Evolutionary conservation across 2,113 vertebrate genomes (phyloP), one percentile per base, ranked within the genome.

Genomic region (Suncus etruscus): DNA sequence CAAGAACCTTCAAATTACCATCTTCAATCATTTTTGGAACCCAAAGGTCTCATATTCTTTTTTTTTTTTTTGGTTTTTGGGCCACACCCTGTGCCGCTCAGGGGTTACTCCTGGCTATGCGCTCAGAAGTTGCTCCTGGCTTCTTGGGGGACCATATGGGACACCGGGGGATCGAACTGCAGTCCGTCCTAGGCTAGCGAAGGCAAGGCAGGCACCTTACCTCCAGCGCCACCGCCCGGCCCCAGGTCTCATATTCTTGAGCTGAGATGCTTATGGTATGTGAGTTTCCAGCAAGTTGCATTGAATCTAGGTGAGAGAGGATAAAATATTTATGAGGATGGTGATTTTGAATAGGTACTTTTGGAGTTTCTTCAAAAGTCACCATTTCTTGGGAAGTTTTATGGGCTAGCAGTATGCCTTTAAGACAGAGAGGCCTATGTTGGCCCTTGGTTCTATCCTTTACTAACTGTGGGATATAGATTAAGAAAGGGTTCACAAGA

Each of bases 1-100:
- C 24, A 82, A 29, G 51, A 77, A 92, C 16, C 51, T 80, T 86
- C 39, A 90, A 51, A 11, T 70, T 70, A 87, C 58, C 3, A 85
- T 47, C 61, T 20, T n/a, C 29, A 63, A 88, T 16, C 25, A 48
- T 66, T 2, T 39, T 77, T 27, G 18, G 77, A 92, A 50, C 32
- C 8, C 32, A 65, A 63, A 80, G 39, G 32, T 25, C 51, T 48
- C n/a, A 29, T 11, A 50, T 11, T 63, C 76, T 92, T 70, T n/a
- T n/a, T n/a, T n/a, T n/a, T n/a, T n/a, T n/a, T n/a, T n/a, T n/a
- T n/a, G n/a, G n/a, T n/a, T n/a, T n/a, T n/a, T n/a, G n/a, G n/a
- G n/a, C n/a, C n/a, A n/a, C n/a, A n/a, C n/a, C n/a, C n/a, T n/a
- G n/a, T n/a, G n/a, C n/a, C n/a, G n/a, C n/a, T n/a, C n/a, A n/a